phyloP scores from a whole-genome alignment of 2,797 vertebrate species.

The Pangasius macronema region DNA sequence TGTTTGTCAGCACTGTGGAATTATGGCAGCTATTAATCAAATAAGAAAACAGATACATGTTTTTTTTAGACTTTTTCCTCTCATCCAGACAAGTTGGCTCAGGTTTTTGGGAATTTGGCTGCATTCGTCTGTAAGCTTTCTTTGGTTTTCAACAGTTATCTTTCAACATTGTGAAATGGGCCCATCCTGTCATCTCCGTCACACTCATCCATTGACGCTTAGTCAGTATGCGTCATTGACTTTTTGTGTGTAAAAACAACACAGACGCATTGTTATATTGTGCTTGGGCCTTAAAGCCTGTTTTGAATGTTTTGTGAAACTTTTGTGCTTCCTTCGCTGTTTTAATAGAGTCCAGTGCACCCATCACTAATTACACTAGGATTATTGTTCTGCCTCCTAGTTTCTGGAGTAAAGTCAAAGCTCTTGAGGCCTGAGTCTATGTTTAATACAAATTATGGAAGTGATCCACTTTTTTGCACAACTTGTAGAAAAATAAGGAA shows the following conservation, averaged over 20 bases:
- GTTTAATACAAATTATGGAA: constrained; percentile 13
- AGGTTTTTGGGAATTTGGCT: neutral
- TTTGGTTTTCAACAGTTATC: neutral
- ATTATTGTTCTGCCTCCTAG: neutral
- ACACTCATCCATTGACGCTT: neutral
- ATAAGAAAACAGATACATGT: neutral
- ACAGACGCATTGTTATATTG: neutral
- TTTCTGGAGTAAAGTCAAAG: neutral
- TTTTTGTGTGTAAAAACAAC: neutral
- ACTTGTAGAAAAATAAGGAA: constrained; percentile 25
- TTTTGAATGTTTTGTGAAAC: neutral
- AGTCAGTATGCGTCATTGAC: constrained; percentile 8
- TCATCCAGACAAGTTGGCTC: neutral
- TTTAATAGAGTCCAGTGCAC: neutral
- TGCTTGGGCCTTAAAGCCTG: too few relatives aligned
- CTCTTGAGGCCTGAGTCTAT: neutral
- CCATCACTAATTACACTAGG: neutral
- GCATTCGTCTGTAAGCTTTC: neutral
- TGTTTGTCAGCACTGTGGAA: neutral
- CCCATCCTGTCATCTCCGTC: neutral
- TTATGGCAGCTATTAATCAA: neutral
- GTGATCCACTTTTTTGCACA: constrained; percentile 6
- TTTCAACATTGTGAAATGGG: neutral
- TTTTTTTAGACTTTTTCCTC: neutral
- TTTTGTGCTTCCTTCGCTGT: neutral